Conservation (phyloP, 2,113 vertebrate species). For the Tringa solitaria region DNA sequence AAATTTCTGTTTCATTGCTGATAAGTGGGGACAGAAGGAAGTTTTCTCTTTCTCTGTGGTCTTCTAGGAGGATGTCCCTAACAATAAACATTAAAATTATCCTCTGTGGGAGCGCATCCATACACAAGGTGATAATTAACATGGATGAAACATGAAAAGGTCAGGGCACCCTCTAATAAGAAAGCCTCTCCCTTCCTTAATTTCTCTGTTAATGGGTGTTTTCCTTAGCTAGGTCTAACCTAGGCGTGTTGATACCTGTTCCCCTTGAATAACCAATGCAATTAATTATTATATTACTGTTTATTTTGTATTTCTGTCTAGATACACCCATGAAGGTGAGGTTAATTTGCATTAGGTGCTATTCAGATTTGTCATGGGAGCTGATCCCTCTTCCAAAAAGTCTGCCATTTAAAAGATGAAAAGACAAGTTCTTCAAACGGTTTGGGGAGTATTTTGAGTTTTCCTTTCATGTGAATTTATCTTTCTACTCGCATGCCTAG, state of each 20-base stretch:
- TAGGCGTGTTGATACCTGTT: background rate
- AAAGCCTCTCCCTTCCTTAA: slow-evolving; percentile 48
- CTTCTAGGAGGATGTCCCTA: background rate
- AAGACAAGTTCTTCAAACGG: background rate
- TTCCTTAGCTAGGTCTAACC: background rate
- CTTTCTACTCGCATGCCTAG: background rate
- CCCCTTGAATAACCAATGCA: background rate
- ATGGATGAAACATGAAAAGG: background rate
- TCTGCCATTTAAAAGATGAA: background rate
- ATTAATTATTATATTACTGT: slow-evolving; percentile 19
- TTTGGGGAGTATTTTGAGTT: background rate
- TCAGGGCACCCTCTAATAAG: slow-evolving; percentile 34
- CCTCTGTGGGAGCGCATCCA: background rate
- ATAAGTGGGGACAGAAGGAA: background rate
- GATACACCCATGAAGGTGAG: background rate
- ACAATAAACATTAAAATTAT: background rate
- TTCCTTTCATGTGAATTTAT: background rate
- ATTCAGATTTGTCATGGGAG: background rate
- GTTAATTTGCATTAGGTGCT: background rate
- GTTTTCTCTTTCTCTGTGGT: background rate
- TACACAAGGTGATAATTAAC: background rate
- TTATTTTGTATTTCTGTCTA: slow-evolving; percentile 13
- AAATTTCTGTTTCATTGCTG: background rate
- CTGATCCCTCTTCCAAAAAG: background rate
- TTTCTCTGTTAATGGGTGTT: slow-evolving; percentile 22